Evolutionary conservation across 2,797 vertebrate genomes (phyloP).

Genomic region (Rhynchonycteris naso): DNA sequence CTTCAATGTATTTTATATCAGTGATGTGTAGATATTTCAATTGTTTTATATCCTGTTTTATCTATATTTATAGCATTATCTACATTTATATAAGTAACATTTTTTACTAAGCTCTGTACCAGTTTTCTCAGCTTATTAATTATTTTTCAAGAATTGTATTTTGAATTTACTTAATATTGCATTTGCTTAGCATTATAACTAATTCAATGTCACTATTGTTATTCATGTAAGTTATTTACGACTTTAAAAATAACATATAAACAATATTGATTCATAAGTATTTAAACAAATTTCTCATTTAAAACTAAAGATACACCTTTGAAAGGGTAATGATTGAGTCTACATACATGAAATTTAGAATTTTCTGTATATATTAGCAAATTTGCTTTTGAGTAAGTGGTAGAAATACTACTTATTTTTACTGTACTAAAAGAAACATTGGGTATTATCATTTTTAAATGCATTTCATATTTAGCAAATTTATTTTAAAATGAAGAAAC

Average conservation of each 20-base stretch:
- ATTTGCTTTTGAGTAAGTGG: neutral
- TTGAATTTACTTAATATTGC: neutral
- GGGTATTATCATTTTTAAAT: neutral
- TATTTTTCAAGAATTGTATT: neutral
- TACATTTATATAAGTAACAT: neutral
- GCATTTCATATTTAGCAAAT: neutral
- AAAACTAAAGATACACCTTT: neutral
- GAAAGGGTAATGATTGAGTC: neutral
- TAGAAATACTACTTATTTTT: neutral
- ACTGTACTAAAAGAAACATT: neutral
- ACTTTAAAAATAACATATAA: neutral
- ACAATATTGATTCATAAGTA: neutral
- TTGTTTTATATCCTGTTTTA: neutral
- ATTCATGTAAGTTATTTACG: neutral
- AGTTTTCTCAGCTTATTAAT: neutral
- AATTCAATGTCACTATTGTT: neutral
- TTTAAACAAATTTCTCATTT: slow-evolving; percentile 20
- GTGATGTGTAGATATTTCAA: neutral
- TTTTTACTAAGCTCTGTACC: neutral
- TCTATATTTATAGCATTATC: neutral
- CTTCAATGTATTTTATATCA: neutral
- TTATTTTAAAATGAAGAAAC: neutral
- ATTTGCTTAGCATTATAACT: neutral
- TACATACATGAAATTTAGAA: neutral
- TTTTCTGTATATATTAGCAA: neutral